Evolutionary conservation across 2,113 vertebrate genomes (phyloP), one percentile per base, ranked within the genome.

Genomic region (Pseudonaja textilis): DNA sequence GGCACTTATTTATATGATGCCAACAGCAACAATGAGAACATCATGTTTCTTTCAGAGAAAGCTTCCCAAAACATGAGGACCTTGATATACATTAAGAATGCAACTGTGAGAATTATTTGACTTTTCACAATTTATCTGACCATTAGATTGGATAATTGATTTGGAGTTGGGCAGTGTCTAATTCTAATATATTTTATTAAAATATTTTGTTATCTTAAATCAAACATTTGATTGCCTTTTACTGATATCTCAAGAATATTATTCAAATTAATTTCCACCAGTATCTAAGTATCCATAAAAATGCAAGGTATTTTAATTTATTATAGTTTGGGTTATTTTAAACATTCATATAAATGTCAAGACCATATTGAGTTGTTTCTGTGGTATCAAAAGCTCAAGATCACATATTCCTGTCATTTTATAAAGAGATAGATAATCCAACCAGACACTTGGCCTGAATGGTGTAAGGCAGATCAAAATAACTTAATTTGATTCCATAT

Each of bases 401-500:
- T 87, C 23, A 85, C 52, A 26, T 9, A 26, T n/a, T 59, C 6
- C 52, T 88, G 57, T n/a, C 25, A 22, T n/a, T 6, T 0, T 89
- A 92, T 45, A 92, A 92, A 96, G 94, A 90, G 87, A 90, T 93
- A 91, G 86, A 92, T 95, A 59, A 88, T 89, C 47, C 4, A 69
- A 42, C 42, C 87, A 91, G 94, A 90, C 0, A 0, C 25, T 26
- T 16, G 50, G 61, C 87, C 64, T 93, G 94, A 90, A 93, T 93
- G 0, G 85, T 89, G 88, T 87, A 47, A 0, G 14, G n/a, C 56
- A 91, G 87, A 85, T 90, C 6, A 74, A 57, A 39, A 91, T 87
- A 90, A 91, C 92, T 94, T 96, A 89, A 69, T 95, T 94, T 22
- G 2, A 95, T 96, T 91, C 95, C 12, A 1, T 3, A n/a, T 92